Evolutionary conservation across 2,888 invertebrate species (phyloP).

Genomic region (Odontomyia ornata): DNA sequence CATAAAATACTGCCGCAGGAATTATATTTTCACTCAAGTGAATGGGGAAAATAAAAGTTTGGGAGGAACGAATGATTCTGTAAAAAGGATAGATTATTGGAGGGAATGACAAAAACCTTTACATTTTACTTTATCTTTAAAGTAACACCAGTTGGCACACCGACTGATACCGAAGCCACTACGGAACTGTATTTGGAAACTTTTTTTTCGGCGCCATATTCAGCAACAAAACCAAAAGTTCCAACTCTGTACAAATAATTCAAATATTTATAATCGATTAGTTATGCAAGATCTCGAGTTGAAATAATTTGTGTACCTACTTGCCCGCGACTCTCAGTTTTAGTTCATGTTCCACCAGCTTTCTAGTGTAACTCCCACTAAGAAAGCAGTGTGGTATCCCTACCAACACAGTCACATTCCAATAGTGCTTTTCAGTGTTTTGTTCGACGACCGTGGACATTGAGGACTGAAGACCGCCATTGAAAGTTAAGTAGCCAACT

Average conservation of each 20-base stretch:
- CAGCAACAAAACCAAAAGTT: constrained; percentile 85
- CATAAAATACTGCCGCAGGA: constrained; percentile 92
- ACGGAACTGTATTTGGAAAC: constrained; percentile 89
- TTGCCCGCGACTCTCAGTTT: constrained; percentile 80
- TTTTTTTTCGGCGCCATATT: constrained; percentile 93
- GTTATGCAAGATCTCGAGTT: background rate
- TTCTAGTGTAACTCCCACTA: constrained; percentile 79
- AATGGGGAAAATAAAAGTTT: constrained; percentile 88
- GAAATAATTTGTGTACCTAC: constrained; percentile 67
- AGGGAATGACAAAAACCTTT: background rate
- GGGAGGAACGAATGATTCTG: constrained; percentile 86
- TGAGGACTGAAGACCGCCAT: constrained; percentile 74
- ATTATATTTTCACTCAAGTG: constrained; percentile 89
- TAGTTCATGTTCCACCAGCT: constrained; percentile 80
- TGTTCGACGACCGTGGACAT: constrained; percentile 85
- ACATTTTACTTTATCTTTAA: constrained; percentile 85
- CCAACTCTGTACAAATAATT: constrained; percentile 71
- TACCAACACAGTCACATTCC: constrained; percentile 79
- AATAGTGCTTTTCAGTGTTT: constrained; percentile 75
- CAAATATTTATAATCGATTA: too few species aligned
- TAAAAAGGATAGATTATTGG: constrained; percentile 50
- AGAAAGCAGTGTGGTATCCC: constrained; percentile 83
- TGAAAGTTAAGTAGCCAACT: constrained; percentile 87
- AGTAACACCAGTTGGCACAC: constrained; percentile 87
- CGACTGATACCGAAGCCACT: constrained; percentile 84